A percentile compares a stretch with the other conserved stretches of the same genome.
phyloP scores from a whole-genome alignment of 2,797 vertebrate species.

The Hozukius guyotensis region DNA sequence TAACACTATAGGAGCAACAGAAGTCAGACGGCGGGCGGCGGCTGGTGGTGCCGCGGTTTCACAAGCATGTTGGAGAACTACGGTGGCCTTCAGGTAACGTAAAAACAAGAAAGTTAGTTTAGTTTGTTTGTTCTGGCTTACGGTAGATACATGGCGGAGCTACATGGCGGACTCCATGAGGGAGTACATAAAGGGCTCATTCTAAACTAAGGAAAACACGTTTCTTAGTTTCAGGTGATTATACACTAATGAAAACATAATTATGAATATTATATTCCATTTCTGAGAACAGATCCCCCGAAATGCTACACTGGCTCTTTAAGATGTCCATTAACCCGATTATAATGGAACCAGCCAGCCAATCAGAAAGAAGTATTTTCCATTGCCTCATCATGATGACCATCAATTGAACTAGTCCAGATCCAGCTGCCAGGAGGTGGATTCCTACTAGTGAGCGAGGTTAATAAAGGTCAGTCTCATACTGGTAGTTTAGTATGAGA shows the following conservation, averaged over 20 bases:
- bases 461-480: neutral
- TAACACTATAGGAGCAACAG: no score
- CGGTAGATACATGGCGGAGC: no score
- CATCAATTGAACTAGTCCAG: neutral
- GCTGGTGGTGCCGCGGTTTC: no score
- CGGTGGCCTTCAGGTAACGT: no score
- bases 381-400: neutral
- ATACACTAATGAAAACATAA: neutral
- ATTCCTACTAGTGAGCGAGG: neutral
- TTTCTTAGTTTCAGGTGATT: no score
- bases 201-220: no score
- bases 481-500: neutral
- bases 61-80: no score
- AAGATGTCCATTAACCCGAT: neutral
- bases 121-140: no score
- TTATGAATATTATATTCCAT: neutral
- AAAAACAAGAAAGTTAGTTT: no score
- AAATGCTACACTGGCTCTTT: neutral
- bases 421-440: neutral
- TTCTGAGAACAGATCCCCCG: neutral
- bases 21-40: no score
- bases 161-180: no score
- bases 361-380: constrained; percentile 26
- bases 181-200: no score
- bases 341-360: neutral